Conservation (phyloP, 2,113 vertebrate genomes). For the Platanista minor region DNA sequence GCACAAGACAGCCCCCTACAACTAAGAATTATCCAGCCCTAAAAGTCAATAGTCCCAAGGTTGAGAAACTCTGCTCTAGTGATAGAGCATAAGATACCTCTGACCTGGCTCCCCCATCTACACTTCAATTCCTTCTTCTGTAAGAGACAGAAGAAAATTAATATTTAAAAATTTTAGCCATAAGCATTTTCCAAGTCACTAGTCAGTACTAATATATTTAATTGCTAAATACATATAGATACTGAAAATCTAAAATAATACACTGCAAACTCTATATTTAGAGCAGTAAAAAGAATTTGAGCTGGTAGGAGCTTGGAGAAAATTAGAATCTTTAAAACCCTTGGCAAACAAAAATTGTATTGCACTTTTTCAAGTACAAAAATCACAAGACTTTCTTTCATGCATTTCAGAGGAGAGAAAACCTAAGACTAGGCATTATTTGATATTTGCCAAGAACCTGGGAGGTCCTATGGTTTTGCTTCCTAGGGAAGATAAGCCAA, state of each 20-base stretch:
- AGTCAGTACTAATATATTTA: constrained; percentile 19
- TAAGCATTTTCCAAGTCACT: background rate
- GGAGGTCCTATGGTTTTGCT: background rate
- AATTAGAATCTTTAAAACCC: constrained; percentile 24
- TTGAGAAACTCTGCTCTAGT: background rate
- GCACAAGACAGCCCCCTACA: background rate
- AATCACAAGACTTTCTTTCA: background rate
- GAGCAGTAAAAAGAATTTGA: background rate
- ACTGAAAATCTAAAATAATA: constrained; percentile 31
- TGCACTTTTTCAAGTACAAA: background rate
- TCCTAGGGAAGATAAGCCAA: background rate
- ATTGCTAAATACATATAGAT: constrained; percentile 32
- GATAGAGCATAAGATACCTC: background rate
- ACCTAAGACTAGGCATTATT: too few species aligned
- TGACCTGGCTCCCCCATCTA: background rate
- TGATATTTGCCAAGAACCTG: background rate
- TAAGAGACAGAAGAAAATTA: background rate
- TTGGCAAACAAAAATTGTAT: constrained; percentile 2
- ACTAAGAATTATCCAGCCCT: background rate
- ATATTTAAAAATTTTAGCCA: background rate
- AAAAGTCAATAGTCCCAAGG: background rate
- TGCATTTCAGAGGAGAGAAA: background rate
- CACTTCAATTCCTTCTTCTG: background rate
- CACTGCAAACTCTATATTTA: background rate
- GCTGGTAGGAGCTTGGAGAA: background rate